Evolutionary conservation across 1,140 invertebrate genomes (phyloP).

Genomic region (Zaprionus nigranus): DNA sequence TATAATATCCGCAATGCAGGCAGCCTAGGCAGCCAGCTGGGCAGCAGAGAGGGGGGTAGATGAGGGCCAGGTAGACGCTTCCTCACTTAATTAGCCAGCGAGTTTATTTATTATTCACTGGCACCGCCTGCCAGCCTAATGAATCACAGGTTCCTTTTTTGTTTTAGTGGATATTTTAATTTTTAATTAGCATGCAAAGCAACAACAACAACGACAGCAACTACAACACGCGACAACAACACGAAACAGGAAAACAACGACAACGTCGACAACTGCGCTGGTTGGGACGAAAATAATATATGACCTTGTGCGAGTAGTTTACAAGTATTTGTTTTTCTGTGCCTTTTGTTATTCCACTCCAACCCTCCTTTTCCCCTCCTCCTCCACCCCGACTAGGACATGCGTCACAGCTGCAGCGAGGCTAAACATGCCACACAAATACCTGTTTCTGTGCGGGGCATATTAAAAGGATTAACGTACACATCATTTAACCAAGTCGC

Average conservation of each 20-base stretch:
- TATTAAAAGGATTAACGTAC: constrained; percentile 79
- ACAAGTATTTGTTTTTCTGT: constrained; percentile 44
- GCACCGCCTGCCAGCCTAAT: constrained; percentile 76
- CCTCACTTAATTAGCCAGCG: constrained; percentile 79
- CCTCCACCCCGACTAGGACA: constrained; percentile 46
- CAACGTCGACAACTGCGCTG: constrained; percentile 9
- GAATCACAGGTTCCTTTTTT: constrained; percentile 74
- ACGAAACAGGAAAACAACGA: constrained; percentile 27
- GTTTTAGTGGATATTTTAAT: constrained; percentile 80
- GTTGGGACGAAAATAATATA: constrained; percentile 68
- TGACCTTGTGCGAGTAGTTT: constrained; percentile 76
- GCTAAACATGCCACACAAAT: constrained; percentile 19
- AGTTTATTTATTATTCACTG: constrained; percentile 80
- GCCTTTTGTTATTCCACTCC: constrained; percentile 32
- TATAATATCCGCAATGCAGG: constrained; percentile 59
- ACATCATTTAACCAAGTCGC: constrained; percentile 74
- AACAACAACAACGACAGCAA: constrained; percentile 40
- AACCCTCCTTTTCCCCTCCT: background rate
- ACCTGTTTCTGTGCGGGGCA: constrained; percentile 54
- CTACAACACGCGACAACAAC: constrained; percentile 40
- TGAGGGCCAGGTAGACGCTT: constrained; percentile 22
- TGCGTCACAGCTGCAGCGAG: constrained; percentile 75
- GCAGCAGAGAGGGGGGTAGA: background rate
- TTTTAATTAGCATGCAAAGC: constrained; percentile 80
- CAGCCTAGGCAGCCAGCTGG: background rate